Conservation (phyloP, 30 jellyfish, hydroid and myxozoan species). For the Chironex yamaguchii region DNA sequence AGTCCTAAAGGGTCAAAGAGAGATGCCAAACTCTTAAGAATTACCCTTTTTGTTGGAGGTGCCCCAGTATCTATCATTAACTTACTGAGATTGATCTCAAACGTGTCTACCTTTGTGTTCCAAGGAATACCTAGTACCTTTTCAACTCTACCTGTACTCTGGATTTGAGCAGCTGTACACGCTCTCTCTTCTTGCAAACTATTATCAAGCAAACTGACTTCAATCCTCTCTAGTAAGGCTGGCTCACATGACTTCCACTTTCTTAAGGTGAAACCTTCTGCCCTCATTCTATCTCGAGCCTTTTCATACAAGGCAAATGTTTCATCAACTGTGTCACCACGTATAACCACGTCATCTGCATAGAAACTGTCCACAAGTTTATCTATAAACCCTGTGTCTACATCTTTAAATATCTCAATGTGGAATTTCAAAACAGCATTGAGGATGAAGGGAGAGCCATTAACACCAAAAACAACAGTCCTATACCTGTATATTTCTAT, state of each 20-base stretch:
- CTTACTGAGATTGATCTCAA: constrained; percentile 2
- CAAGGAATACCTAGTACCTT: constrained; percentile 5
- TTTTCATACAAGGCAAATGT: constrained; percentile 4
- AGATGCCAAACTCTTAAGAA: constrained; percentile 9
- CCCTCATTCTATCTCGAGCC: constrained; percentile 14
- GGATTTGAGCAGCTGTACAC: too few species aligned
- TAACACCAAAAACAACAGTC: constrained; percentile 22
- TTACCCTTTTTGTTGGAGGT: constrained; percentile 20
- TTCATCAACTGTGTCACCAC: constrained; percentile 31
- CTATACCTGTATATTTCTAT: background rate
- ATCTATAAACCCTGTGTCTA: constrained; percentile 25
- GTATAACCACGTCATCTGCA: constrained; percentile 61
- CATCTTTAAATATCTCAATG: background rate
- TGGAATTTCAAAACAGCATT: constrained; percentile 58
- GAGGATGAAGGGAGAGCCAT: constrained; percentile 40
- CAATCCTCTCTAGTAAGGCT: background rate
- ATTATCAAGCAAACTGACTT: background rate
- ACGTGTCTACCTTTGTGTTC: constrained; percentile 6
- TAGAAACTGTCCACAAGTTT: constrained; percentile 8
- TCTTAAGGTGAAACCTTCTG: constrained; percentile 43
- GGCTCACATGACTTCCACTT: constrained; percentile 52
- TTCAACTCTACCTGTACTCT: too few species aligned
- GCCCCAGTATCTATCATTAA: background rate
- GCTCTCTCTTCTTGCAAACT: too few species aligned
- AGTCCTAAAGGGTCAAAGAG: constrained; percentile 27